Evolutionary conservation across 2,797 vertebrate species (phyloP).

Genomic region (Streptopelia turtur): DNA sequence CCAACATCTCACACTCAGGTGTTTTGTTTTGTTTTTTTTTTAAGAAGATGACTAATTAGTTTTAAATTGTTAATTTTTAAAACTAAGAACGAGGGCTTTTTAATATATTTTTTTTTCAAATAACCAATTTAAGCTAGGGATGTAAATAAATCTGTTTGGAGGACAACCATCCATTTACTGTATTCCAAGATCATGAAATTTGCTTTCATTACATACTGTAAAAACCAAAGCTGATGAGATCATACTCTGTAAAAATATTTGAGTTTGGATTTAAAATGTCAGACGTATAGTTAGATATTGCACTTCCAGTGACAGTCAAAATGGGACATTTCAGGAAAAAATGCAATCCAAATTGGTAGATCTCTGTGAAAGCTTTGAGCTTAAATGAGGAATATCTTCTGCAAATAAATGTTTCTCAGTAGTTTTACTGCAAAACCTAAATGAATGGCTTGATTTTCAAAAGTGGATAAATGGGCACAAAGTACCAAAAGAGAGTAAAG

Average conservation of each 20-base stretch:
- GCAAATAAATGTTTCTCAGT: neutral
- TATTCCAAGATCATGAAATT: neutral
- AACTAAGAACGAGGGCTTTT: neutral
- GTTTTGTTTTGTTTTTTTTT: neutral
- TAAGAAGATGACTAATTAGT: neutral
- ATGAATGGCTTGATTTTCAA: neutral
- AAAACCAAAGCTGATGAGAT: neutral
- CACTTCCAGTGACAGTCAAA: neutral
- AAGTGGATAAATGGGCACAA: neutral
- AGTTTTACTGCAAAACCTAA: neutral
- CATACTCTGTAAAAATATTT: neutral
- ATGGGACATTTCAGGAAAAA: neutral
- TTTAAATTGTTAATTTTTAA: neutral
- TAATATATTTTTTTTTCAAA: neutral
- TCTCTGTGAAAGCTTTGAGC: neutral
- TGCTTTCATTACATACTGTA: neutral
- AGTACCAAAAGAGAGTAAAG: neutral
- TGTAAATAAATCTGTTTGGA: neutral
- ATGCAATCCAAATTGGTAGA: neutral
- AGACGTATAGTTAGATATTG: neutral
- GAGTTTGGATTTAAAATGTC: constrained; percentile 6
- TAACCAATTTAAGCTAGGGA: neutral
- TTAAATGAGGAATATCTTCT: neutral
- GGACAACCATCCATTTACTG: neutral
- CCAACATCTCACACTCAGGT: neutral